These are phyloP conservation scores for Chiroxiphia lanceolata DNA, from an alignment of 2,797 vertebrate genomes.

Conservation along the genomic window DNA sequence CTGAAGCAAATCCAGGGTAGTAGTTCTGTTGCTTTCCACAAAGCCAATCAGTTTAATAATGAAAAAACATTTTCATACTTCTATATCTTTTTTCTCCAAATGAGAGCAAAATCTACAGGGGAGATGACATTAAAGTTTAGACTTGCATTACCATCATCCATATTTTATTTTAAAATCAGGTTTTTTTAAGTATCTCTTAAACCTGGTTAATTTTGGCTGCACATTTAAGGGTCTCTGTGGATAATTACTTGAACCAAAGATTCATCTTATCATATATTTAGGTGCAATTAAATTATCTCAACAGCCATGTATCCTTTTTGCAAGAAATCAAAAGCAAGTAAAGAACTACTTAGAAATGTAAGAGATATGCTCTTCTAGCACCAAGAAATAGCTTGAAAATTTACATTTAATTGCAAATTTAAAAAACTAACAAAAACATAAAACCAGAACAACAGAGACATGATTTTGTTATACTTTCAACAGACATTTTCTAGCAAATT, in stretches of 20 bases:
- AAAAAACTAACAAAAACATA: background rate
- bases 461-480: background rate
- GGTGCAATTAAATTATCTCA: background rate
- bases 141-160: background rate
- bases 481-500: constrained; percentile 31
- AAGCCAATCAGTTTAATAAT: background rate
- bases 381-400: background rate
- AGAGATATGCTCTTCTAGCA: background rate
- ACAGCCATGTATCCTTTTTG: background rate
- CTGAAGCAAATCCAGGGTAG: background rate
- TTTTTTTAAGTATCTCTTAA: background rate
- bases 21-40: background rate
- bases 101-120: background rate
- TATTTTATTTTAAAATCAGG: background rate
- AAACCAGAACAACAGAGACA: background rate
- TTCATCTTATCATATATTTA: background rate
- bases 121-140: background rate
- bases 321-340: background rate
- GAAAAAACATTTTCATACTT: background rate
- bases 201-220: background rate
- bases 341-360: background rate
- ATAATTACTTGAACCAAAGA: background rate
- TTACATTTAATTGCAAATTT: background rate
- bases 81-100: background rate
- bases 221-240: background rate